phyloP scores from a whole-genome alignment of 92 coral and sea anemone species.

The Epizoanthus ramosus region DNA sequence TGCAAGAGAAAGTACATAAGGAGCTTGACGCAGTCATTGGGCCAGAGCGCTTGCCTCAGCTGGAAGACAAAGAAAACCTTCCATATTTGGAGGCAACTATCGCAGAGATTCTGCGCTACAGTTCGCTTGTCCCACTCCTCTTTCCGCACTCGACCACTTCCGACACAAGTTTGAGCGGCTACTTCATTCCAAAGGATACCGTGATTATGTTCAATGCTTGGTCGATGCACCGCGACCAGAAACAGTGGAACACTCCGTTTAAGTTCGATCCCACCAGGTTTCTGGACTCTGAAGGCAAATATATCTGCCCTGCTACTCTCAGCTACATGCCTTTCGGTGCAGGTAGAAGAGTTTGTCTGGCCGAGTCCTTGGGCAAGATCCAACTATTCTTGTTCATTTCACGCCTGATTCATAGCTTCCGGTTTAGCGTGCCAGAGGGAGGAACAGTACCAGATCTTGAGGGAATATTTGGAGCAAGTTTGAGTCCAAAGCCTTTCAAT shows the following conservation, averaged over 20 bases:
- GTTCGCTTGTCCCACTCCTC: constrained; percentile 90
- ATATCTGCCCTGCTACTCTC: constrained; percentile 80
- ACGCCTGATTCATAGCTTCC: constrained; percentile 80
- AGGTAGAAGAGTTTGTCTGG: constrained; percentile 94
- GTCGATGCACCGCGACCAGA: constrained; percentile 94
- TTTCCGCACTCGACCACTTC: constrained; percentile 95
- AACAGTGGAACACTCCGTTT: constrained; percentile 81
- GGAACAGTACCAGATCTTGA: constrained; percentile 78
- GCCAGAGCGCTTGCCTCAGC: constrained; percentile 75
- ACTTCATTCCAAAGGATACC: constrained; percentile 86
- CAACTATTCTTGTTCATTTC: constrained; percentile 86
- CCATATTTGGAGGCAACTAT: constrained; percentile 92
- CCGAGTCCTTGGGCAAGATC: constrained; percentile 91
- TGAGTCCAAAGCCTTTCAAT: constrained; percentile 87
- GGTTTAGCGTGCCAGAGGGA: constrained; percentile 69
- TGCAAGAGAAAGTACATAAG: constrained; percentile 79
- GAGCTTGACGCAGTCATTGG: constrained; percentile 85
- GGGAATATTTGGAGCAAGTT: constrained; percentile 85
- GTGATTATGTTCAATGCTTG: constrained; percentile 87
- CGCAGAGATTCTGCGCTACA: constrained; percentile 81
- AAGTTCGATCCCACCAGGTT: constrained; percentile 90
- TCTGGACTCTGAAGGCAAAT: constrained; percentile 79
- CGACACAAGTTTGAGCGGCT: constrained; percentile 80
- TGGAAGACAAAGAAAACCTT: constrained; percentile 76
- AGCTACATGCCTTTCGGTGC: constrained; percentile 96